Percentiles rank a stretch among this genome's conserved stretches.
These are phyloP conservation scores for Fukomys damarensis DNA, from an alignment of 2,113 vertebrate species.

Conservation along the genomic window DNA sequence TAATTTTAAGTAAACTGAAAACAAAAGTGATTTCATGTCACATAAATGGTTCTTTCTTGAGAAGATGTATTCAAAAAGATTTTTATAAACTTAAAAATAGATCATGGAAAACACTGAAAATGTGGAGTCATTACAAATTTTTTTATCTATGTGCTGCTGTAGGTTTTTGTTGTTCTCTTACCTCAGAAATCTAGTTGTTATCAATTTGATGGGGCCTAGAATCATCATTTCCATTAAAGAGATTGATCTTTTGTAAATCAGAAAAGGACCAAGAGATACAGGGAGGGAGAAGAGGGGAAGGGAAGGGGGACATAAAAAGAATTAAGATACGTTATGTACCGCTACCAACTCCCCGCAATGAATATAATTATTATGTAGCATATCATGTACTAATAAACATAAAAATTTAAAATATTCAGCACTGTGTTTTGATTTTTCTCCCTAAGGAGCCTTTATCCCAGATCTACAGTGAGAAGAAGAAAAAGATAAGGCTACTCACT, in stretches of 20 bases:
- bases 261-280: neutral
- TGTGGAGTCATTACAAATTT: neutral
- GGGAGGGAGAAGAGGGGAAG: neutral
- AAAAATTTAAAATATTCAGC: neutral
- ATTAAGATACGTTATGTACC: neutral
- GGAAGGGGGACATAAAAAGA: neutral
- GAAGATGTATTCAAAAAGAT: neutral
- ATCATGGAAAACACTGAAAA: conserved; percentile 1
- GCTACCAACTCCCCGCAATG: neutral
- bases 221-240: neutral
- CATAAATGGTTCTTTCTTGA: conserved; percentile 13
- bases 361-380: neutral
- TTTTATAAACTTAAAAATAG: neutral
- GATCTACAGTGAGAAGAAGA: neutral
- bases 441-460: neutral
- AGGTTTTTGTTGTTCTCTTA: neutral
- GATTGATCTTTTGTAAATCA: neutral
- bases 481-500: neutral
- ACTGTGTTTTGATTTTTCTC: neutral
- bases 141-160: neutral
- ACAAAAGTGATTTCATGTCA: neutral
- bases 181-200: neutral
- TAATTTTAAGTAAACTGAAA: conserved; percentile 10
- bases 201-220: neutral
- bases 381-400: neutral